phyloP scores from a whole-genome alignment of 2,888 invertebrate genomes.

The Melinaea menophilus region DNA sequence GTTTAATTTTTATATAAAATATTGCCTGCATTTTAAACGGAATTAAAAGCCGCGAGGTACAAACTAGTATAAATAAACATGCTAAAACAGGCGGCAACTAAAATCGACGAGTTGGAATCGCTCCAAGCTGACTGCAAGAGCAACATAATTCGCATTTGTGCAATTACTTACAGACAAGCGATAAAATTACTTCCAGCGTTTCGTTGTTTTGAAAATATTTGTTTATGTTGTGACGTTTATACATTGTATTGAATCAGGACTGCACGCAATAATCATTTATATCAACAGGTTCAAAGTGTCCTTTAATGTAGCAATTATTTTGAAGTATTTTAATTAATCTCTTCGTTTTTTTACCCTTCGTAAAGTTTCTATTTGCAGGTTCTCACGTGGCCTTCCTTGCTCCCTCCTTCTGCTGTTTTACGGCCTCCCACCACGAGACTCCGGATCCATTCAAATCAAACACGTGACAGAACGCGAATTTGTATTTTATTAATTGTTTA shows the following conservation, averaged over 20 bases:
- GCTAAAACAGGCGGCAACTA: constrained; percentile 25
- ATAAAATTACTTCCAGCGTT: constrained; percentile 31
- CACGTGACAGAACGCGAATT: too few species aligned
- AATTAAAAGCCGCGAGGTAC: neutral
- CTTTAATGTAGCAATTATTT: neutral
- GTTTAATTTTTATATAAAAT: neutral
- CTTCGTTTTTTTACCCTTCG: too few species aligned
- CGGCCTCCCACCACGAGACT: too few species aligned
- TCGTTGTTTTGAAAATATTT: constrained; percentile 20
- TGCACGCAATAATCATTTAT: too few species aligned
- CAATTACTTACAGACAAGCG: constrained; percentile 34
- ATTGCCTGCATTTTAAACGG: neutral
- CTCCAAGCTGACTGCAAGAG: constrained; percentile 31
- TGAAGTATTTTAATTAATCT: too few species aligned
- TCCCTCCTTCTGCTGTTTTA: too few species aligned
- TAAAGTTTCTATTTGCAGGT: too few species aligned
- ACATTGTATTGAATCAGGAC: neutral
- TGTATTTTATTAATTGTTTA: too few species aligned
- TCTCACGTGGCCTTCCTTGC: too few species aligned
- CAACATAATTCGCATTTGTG: constrained; percentile 33
- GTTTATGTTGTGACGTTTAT: constrained; percentile 9
- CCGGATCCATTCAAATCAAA: too few species aligned
- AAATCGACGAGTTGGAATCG: constrained; percentile 27
- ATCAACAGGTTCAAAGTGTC: neutral
- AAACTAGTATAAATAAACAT: constrained; percentile 22